Conservation (phyloP, 2,797 vertebrate species). For the Etheostoma nigrum region DNA sequence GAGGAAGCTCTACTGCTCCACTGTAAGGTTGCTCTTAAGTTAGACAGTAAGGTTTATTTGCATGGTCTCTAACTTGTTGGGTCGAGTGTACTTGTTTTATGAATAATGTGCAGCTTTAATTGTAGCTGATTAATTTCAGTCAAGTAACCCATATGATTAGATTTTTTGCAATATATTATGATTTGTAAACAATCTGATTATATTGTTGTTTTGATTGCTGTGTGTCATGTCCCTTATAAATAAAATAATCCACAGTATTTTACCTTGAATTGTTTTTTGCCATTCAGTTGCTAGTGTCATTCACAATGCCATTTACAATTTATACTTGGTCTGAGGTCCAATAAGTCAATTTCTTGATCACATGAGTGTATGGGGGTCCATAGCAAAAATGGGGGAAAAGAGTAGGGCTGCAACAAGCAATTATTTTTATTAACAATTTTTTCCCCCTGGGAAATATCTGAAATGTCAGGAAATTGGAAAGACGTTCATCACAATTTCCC, state of each 20-base stretch:
- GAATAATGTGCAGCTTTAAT: constrained; percentile 96
- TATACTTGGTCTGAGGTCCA: no score
- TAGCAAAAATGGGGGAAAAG: no score
- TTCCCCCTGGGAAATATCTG: neutral
- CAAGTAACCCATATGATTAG: constrained; percentile 87
- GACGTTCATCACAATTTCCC: neutral
- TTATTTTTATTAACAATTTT: neutral
- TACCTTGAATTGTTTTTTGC: constrained; percentile 29
- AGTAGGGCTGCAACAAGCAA: no score
- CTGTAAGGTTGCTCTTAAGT: constrained; percentile 41
- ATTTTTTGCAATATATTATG: constrained; percentile 92
- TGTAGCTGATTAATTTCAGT: constrained; percentile 94
- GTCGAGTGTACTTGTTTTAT: constrained; percentile 88
- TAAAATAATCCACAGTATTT: constrained; percentile 78
- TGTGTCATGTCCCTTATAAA: constrained; percentile 86
- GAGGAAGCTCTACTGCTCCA: constrained; percentile 42
- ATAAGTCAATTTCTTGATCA: neutral
- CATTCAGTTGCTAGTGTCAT: neutral
- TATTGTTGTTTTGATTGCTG: constrained; percentile 90
- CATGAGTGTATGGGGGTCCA: neutral
- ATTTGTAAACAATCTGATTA: constrained; percentile 92
- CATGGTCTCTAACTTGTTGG: constrained; percentile 79
- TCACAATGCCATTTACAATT: neutral
- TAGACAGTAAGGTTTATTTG: constrained; percentile 70
- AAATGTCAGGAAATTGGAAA: neutral